Evolutionary conservation across 1,140 invertebrate species (phyloP), one percentile per base, ranked within the genome.

Genomic region (Temnothorax longispinosus): DNA sequence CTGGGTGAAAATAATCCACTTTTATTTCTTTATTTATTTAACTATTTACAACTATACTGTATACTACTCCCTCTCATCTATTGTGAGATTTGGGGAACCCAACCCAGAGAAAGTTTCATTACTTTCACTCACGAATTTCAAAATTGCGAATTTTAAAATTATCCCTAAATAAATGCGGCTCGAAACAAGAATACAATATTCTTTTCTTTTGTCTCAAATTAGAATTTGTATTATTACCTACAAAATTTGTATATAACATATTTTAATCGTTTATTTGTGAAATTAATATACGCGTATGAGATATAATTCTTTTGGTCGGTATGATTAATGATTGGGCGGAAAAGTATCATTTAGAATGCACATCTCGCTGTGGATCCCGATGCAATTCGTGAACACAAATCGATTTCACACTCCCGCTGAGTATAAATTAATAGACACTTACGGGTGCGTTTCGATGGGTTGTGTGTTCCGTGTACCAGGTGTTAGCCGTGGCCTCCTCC

Each of bases 381-480:
- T 6, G 41, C 15, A 54, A 44, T 82, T 32, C 41, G 21, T 87
- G 54, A 80, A 69, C 62, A 52, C 80, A 78, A 92, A 93, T 91
- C 91, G 91, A 93, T 93, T 93, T 93, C 88, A 88, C 88, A 90
- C 88, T 89, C 91, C 89, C 56, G 86, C 86, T 87, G 88, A 85
- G 88, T 86, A 87, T 90, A 93, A 93, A 93, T 93, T 93, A 93
- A 93, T 93, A 92, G 92, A 93, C 88, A 92, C 87, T 93, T 92
- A 88, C 65, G 81, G 86, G 78, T 58, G 38, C 21, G 58, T 47
- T 78, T 88, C 50, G 52, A 75, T 91, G 85, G 78, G 82, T 8
- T 32, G 27, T 27, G 27, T 1, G 69, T 71, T 60, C 50, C 78
- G 52, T n/a, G 44, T 67, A 88, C 92, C 92, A 93, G 92, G 92